Percentiles rank a stretch among this genome's conserved stretches.
phyloP scores from a whole-genome alignment of 2,113 vertebrate genomes.

The Sakesphorus luctuosus region DNA sequence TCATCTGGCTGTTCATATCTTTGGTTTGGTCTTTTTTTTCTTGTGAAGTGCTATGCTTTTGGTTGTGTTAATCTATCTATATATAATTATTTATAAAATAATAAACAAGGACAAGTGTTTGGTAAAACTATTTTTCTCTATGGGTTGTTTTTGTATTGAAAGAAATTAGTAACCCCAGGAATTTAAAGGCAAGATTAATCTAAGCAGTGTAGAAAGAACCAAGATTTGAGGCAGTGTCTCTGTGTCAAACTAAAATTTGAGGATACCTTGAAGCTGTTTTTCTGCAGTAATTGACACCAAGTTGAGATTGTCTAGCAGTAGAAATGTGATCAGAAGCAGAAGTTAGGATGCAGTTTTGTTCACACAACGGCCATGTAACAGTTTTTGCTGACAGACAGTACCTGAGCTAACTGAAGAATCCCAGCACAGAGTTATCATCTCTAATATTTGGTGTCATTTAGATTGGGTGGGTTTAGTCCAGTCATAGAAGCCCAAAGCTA shows the following conservation, averaged over 20 bases:
- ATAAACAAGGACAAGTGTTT: not conserved
- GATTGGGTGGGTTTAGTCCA: not conserved
- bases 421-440: not conserved
- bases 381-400: not conserved
- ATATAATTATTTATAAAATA: not conserved
- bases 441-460: not conserved
- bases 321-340: not conserved
- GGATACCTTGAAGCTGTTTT: not conserved
- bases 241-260: not conserved
- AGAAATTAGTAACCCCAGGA: not conserved
- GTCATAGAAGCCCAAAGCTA: not conserved
- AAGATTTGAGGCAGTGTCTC: not conserved
- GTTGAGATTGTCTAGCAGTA: not conserved
- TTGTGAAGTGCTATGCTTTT: not conserved
- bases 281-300: not conserved
- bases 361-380: not conserved
- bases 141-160: not conserved
- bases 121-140: not conserved
- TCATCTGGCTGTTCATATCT: not conserved
- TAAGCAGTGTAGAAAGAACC: not conserved
- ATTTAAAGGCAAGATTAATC: not conserved
- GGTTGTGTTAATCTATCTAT: not conserved
- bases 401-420: not conserved
- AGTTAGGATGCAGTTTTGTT: not conserved
- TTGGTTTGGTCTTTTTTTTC: not conserved